A percentile compares a stretch with the other conserved stretches of the same genome.
Evolutionary conservation across 92 coral and sea anemone species (phyloP).

Genomic region (Hydrozoanthus gracilis): DNA sequence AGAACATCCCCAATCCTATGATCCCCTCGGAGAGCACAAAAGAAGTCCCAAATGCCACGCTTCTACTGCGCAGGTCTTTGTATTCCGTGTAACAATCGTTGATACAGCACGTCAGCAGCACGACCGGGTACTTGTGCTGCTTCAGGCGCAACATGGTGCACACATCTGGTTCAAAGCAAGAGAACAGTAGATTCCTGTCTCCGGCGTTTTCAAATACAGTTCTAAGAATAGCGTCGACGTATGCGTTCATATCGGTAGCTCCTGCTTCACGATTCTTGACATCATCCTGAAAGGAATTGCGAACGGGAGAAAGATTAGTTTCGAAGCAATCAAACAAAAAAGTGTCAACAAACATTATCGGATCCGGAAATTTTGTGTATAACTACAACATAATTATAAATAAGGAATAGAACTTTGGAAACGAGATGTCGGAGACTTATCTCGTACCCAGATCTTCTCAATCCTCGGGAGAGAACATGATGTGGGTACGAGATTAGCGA

Average conservation of each 20-base stretch:
- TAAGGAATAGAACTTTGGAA: too few species aligned
- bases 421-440: too few species aligned
- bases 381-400: too few species aligned
- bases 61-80: slow-evolving; percentile 58
- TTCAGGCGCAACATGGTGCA: slow-evolving; percentile 60
- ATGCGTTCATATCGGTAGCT: slow-evolving; percentile 49
- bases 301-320: too few species aligned
- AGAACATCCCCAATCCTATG: slow-evolving; percentile 57
- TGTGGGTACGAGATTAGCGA: too few species aligned
- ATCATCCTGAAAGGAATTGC: background rate
- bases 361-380: too few species aligned
- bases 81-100: slow-evolving; percentile 43
- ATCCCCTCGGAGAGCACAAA: slow-evolving; percentile 55
- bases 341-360: too few species aligned
- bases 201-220: slow-evolving; percentile 62
- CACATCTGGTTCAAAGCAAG: slow-evolving; percentile 66
- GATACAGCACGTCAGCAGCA: slow-evolving; percentile 47
- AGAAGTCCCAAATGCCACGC: slow-evolving; percentile 51
- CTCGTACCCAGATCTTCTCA: too few species aligned
- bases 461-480: too few species aligned
- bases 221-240: slow-evolving; percentile 57
- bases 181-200: slow-evolving; percentile 51
- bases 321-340: too few species aligned
- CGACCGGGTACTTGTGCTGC: slow-evolving; percentile 59
- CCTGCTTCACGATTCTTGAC: slow-evolving; percentile 27